A percentile compares a stretch with the other conserved stretches of the same genome.
Evolutionary conservation across 2,797 vertebrate species (phyloP).

Genomic region (Pipistrellus pygmaeus): DNA sequence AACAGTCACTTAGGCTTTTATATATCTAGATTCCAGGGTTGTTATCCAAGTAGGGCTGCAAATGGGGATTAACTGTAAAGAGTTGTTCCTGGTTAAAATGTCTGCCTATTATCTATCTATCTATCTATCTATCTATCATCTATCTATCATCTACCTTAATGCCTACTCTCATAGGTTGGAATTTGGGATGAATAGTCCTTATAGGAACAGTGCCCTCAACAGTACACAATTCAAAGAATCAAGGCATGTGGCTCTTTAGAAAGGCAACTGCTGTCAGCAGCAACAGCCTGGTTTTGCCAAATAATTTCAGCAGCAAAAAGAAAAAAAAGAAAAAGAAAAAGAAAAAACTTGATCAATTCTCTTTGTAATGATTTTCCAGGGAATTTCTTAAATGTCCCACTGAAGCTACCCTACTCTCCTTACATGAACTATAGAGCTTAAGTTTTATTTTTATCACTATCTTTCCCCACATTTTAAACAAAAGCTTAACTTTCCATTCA

Average conservation of each 20-base stretch:
- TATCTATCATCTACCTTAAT: not conserved
- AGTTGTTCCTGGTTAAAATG: not conserved
- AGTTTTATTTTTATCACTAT: not conserved
- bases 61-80: not conserved
- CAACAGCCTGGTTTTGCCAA: slow-evolving; percentile 36
- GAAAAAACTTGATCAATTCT: not conserved
- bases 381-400: not conserved
- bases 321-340: no score
- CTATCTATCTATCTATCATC: not conserved
- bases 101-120: not conserved
- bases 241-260: not conserved
- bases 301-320: not conserved
- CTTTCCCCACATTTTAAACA: not conserved
- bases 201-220: not conserved
- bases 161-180: not conserved
- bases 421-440: not conserved
- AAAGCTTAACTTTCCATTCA: slow-evolving; percentile 3
- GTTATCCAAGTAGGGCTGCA: not conserved
- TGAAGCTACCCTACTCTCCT: not conserved
- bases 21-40: not conserved
- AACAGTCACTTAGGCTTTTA: no score
- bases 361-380: not conserved
- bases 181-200: not conserved
- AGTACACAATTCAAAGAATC: not conserved
- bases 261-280: not conserved